Percentiles rank a stretch among this genome's conserved stretches.
These are phyloP conservation scores for Drosophila ogumai DNA, from an alignment of 1,140 invertebrate genomes.

Conservation along the genomic window DNA sequence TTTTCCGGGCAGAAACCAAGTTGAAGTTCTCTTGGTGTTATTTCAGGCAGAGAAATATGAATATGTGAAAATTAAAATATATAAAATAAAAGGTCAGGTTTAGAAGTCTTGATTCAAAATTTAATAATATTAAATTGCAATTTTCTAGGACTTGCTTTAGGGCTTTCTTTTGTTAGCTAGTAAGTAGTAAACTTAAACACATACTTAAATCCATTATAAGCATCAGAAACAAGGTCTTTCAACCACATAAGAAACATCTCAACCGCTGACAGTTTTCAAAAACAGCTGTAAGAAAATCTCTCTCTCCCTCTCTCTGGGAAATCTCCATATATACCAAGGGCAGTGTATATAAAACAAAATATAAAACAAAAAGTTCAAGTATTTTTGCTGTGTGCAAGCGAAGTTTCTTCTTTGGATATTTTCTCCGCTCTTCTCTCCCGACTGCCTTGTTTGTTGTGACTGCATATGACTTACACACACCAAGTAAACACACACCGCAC, in stretches of 20 bases:
- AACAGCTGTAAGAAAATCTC: slow-evolving; percentile 12
- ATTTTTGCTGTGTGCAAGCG: slow-evolving; percentile 29
- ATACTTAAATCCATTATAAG: no score
- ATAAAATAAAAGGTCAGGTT: background rate
- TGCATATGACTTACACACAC: slow-evolving; percentile 61
- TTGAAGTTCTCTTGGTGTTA: background rate
- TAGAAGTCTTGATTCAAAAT: background rate
- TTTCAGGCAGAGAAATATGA: slow-evolving; percentile 4
- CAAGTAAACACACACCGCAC: slow-evolving; percentile 4
- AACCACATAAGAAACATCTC: background rate
- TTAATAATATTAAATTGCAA: background rate
- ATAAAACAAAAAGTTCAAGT: slow-evolving; percentile 14
- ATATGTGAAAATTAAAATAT: background rate
- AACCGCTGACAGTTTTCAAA: slow-evolving; percentile 44
- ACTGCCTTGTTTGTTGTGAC: slow-evolving; percentile 44
- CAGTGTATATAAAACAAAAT: slow-evolving; percentile 5
- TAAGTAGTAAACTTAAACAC: background rate
- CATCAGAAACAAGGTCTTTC: background rate
- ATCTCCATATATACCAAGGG: slow-evolving; percentile 9
- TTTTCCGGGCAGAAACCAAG: background rate
- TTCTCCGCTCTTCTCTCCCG: slow-evolving; percentile 7
- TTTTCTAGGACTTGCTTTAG: background rate
- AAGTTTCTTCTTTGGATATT: slow-evolving; percentile 38
- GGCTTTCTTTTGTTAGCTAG: background rate
- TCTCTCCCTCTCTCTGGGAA: background rate